Conservation (phyloP, 2,888 invertebrate species). For the Aporophyla lueneburgensis region DNA sequence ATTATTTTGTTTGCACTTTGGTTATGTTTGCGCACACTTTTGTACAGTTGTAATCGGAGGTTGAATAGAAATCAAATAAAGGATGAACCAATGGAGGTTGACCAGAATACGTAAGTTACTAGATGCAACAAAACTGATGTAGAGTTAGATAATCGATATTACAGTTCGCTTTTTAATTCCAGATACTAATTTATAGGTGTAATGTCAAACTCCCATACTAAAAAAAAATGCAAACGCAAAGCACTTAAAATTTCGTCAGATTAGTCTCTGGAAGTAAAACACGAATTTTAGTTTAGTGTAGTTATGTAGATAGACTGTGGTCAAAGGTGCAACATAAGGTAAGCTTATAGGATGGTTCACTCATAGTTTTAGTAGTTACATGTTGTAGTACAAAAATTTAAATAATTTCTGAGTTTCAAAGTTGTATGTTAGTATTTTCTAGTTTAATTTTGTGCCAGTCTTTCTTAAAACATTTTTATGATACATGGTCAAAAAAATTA, state of each 20-base stretch:
- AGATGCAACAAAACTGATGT: slow-evolving; percentile 19
- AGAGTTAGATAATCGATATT: neutral
- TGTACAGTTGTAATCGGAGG: slow-evolving; percentile 48
- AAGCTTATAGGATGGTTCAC: neutral
- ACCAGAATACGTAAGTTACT: slow-evolving; percentile 44
- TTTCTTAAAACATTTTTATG: neutral
- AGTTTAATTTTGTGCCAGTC: neutral
- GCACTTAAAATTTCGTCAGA: no score
- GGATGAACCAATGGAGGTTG: slow-evolving; percentile 45
- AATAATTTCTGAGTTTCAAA: neutral
- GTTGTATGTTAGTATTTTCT: neutral
- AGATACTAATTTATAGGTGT: no score
- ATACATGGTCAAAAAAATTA: neutral
- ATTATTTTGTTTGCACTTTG: slow-evolving; percentile 23
- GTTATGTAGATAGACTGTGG: neutral
- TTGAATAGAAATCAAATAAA: slow-evolving; percentile 46
- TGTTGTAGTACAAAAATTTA: neutral
- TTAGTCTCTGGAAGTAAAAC: no score
- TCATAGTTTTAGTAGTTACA: neutral
- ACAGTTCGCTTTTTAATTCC: no score
- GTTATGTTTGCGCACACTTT: slow-evolving; percentile 47
- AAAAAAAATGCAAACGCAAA: no score
- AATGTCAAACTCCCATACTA: no score
- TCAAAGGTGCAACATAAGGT: neutral
- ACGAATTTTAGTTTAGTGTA: neutral